Percentiles rank a stretch among this genome's conserved stretches.
phyloP scores from a whole-genome alignment of 2,888 invertebrate species.

The Xestia sexstrigata region DNA sequence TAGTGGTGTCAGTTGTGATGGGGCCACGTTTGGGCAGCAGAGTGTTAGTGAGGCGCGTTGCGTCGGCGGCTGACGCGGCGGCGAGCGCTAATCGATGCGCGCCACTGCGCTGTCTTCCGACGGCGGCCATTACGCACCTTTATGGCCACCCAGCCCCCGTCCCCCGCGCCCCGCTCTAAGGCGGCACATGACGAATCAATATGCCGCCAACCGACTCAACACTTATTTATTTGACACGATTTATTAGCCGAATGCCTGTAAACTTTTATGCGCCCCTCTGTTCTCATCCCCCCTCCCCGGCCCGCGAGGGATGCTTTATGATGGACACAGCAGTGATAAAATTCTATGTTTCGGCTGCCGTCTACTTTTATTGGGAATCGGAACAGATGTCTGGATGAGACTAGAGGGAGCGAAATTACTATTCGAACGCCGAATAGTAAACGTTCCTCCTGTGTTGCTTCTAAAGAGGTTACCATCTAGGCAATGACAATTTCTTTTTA shows the following conservation, averaged over 20 bases:
- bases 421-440: constrained; percentile 59
- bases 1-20: constrained; percentile 57
- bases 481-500: constrained; percentile 81
- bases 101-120: constrained; percentile 93
- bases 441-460: constrained; percentile 65
- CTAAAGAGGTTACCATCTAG: constrained; percentile 67
- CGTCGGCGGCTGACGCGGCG: constrained; percentile 90
- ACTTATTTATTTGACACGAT: constrained; percentile 91
- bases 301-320: constrained; percentile 84
- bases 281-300: constrained; percentile 74
- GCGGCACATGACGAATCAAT: constrained; percentile 91
- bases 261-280: constrained; percentile 88
- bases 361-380: constrained; percentile 85
- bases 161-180: constrained; percentile 84
- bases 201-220: constrained; percentile 91
- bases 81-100: constrained; percentile 93
- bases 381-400: constrained; percentile 83
- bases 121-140: constrained; percentile 94
- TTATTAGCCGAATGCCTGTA: constrained; percentile 90
- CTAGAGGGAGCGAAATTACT: constrained; percentile 68
- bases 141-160: constrained; percentile 90
- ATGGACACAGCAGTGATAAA: constrained; percentile 87
- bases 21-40: constrained; percentile 61
- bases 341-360: constrained; percentile 85
- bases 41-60: constrained; percentile 76